Evolutionary conservation across 2,888 invertebrate genomes (phyloP), one percentile per base, ranked within the genome.

Genomic region (Apotomis betuletana): DNA sequence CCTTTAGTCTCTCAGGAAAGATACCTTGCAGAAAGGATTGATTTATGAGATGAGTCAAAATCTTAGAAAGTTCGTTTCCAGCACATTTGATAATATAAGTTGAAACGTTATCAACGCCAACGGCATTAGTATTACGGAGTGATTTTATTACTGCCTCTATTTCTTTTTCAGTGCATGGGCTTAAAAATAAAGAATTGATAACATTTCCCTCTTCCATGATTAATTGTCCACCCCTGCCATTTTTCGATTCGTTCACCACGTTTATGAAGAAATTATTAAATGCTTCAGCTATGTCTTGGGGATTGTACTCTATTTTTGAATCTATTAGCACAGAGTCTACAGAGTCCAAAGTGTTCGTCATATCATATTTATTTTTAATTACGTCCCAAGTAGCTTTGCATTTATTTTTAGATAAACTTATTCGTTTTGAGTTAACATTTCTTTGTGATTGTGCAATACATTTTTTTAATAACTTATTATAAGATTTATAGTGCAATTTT

Each of bases 291-390:
- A 41, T 41, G 6, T 41, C 41, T 41, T 41, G 41, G 5, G 41
- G 41, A 41, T 61, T 9, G 9, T 8, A 13, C 46, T 46, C 44
- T 13, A 15, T 15, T 5, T 2, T 61, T 46, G 27, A 61, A 49
- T 61, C 49, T 61, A 46, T 10, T 46, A 46, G 13, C 8, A 61
- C 38, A 15, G 15, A 60, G 15, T 60, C 60, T 60, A 15, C 15
- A 15, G 15, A 15, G 15, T 15, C 15, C 15, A 15, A 60, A 15
- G 15, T 27, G 0, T 46, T 49, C 3, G 46, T 13, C 4, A 4
- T 15, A 9, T 61, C 61, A 49, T 61, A 46, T 46, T 61, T 61
- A 61, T 61, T 27, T 15, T 61, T 61, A 61, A 61, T 61, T 10
- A 61, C 4, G 6, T 61, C 46, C 61, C 49, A 41, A 41, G 41